A percentile compares a stretch with the other conserved stretches of the same genome.
phyloP scores from a whole-genome alignment of 1,140 invertebrate species.

The Drosophila equinoxialis region DNA sequence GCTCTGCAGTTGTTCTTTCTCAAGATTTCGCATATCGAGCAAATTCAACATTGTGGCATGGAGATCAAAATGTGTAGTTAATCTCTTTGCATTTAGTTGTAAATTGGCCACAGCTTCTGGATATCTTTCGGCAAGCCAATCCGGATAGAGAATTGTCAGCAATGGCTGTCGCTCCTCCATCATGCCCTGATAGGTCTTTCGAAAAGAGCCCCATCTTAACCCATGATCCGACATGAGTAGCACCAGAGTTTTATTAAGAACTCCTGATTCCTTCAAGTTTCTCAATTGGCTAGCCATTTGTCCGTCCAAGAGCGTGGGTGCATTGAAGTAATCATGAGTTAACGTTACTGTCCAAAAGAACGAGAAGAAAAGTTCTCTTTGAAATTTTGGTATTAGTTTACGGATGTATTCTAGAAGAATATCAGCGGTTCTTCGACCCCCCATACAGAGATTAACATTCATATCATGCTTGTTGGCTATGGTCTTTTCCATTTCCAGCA shows the following conservation, averaged over 20 bases:
- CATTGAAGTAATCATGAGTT: slow-evolving; percentile 59
- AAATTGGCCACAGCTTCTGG: slow-evolving; percentile 87
- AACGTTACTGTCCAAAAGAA: slow-evolving; percentile 61
- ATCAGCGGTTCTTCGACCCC: slow-evolving; percentile 82
- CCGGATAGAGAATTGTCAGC: slow-evolving; percentile 89
- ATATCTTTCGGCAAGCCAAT: slow-evolving; percentile 87
- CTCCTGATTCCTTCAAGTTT: slow-evolving; percentile 13
- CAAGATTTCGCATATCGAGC: slow-evolving; percentile 83
- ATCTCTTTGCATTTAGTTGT: slow-evolving; percentile 87
- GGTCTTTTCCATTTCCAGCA: neutral
- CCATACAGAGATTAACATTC: slow-evolving; percentile 85
- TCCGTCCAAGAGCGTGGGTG: slow-evolving; percentile 16
- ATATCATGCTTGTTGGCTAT: slow-evolving; percentile 67
- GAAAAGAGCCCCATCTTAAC: slow-evolving; percentile 27
- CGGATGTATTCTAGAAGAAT: slow-evolving; percentile 84
- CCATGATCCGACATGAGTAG: slow-evolving; percentile 48
- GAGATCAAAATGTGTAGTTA: slow-evolving; percentile 93
- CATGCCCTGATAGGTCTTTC: slow-evolving; percentile 89
- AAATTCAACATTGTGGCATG: slow-evolving; percentile 88
- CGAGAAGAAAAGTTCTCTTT: slow-evolving; percentile 38
- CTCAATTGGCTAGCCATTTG: slow-evolving; percentile 1
- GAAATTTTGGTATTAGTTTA: slow-evolving; percentile 86
- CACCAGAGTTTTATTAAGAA: slow-evolving; percentile 40
- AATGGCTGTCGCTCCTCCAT: slow-evolving; percentile 93
- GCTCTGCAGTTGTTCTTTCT: slow-evolving; percentile 60